Evolutionary conservation across 1,140 invertebrate genomes (phyloP).

Genomic region (Ceratina australensis): DNA sequence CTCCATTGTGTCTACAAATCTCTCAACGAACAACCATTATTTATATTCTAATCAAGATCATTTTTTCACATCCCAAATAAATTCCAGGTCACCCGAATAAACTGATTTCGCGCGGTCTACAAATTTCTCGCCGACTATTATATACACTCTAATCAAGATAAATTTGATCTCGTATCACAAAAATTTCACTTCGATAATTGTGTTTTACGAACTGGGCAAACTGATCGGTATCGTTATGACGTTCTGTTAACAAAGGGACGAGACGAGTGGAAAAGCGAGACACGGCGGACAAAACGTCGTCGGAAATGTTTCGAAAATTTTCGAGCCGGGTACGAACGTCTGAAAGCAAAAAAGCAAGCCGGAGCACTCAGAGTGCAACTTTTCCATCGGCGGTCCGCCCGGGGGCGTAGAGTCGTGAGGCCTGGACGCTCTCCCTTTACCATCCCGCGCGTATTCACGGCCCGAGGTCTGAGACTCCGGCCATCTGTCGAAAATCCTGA

Average conservation of each 20-base stretch:
- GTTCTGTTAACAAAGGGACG: constrained; percentile 1
- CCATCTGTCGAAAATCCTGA: constrained; percentile 77
- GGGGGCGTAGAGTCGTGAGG: constrained; percentile 76
- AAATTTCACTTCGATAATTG: neutral
- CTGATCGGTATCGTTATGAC: neutral
- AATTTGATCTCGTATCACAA: too few relatives aligned
- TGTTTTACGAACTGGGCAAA: neutral
- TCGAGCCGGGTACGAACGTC: constrained; percentile 37
- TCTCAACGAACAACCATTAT: too few relatives aligned
- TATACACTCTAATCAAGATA: too few relatives aligned
- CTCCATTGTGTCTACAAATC: neutral
- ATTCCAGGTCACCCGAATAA: too few relatives aligned
- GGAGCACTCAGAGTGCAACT: constrained; percentile 77
- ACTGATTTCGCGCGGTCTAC: too few relatives aligned
- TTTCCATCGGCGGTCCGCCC: constrained; percentile 75
- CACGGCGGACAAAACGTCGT: constrained; percentile 38
- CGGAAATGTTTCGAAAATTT: constrained; percentile 64
- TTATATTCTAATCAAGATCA: too few relatives aligned
- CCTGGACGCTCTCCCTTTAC: constrained; percentile 50
- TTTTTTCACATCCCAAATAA: too few relatives aligned
- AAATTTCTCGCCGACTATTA: too few relatives aligned
- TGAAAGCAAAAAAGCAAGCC: constrained; percentile 70
- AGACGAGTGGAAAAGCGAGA: constrained; percentile 9
- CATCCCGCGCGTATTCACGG: constrained; percentile 65
- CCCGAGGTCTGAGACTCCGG: constrained; percentile 75